Percentiles rank a stretch among this genome's conserved stretches.
These are phyloP conservation scores for Sericinus montela DNA, from an alignment of 2,888 invertebrate genomes.

Conservation along the genomic window DNA sequence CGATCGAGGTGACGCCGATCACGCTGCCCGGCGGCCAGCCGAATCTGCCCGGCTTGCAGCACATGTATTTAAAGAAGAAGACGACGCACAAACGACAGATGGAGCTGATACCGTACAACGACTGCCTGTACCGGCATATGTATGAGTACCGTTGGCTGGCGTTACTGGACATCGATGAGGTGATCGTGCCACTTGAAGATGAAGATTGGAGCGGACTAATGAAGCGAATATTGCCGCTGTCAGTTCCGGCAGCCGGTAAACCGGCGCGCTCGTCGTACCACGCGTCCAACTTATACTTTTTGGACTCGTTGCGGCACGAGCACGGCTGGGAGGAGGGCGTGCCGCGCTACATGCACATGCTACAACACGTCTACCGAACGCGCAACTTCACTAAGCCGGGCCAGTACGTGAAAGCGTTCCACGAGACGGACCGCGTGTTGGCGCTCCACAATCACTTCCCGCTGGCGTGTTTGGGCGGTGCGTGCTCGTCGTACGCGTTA, in stretches of 20 bases:
- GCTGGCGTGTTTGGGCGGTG: constrained; percentile 90
- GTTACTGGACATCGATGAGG: constrained; percentile 96
- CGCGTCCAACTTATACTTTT: constrained; percentile 94
- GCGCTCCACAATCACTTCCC: constrained; percentile 96
- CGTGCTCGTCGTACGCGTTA: constrained; percentile 91
- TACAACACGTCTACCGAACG: constrained; percentile 94
- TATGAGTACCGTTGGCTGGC: constrained; percentile 94
- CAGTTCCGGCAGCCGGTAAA: constrained; percentile 74
- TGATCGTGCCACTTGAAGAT: constrained; percentile 92
- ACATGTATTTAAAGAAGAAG: constrained; percentile 93
- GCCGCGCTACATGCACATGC: constrained; percentile 94
- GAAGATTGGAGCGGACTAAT: constrained; percentile 88
- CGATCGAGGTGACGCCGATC: constrained; percentile 87
- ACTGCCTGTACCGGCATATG: constrained; percentile 95
- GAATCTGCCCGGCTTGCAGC: constrained; percentile 92
- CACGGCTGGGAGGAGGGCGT: constrained; percentile 89
- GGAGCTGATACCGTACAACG: constrained; percentile 97
- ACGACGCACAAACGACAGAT: constrained; percentile 96
- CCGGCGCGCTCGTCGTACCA: constrained; percentile 88
- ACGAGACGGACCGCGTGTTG: constrained; percentile 92
- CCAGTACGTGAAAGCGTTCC: constrained; percentile 96
- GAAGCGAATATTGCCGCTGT: constrained; percentile 83
- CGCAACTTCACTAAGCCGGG: constrained; percentile 95
- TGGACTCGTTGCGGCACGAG: constrained; percentile 90
- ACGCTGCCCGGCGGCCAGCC: constrained; percentile 94